Conservation (phyloP, 1,140 invertebrate genomes). For the Meloidogyne floridensis region DNA sequence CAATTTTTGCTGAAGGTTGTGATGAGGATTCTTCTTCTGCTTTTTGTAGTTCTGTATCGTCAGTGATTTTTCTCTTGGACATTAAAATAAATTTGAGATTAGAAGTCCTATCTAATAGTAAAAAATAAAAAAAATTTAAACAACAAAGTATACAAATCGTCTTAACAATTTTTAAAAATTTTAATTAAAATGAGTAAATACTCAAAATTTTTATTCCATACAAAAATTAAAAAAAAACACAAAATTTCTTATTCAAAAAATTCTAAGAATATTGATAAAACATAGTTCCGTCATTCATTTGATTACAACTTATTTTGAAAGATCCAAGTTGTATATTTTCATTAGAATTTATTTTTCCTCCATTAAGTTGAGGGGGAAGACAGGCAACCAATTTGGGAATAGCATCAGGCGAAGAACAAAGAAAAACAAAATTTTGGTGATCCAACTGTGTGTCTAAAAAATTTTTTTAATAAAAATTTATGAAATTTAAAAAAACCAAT, state of each 20-base stretch:
- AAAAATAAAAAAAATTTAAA: no score
- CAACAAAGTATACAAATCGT: no score
- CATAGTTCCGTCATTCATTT: neutral
- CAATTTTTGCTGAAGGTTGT: slow-evolving; percentile 12
- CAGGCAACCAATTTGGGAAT: slow-evolving; percentile 10
- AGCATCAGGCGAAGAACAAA: neutral
- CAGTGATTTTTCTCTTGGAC: slow-evolving; percentile 24
- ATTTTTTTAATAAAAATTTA: no score
- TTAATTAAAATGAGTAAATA: no score
- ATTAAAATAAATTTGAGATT: neutral
- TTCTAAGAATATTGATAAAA: neutral
- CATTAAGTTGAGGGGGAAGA: neutral
- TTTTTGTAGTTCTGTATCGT: neutral
- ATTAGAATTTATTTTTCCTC: neutral
- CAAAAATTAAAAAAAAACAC: no score
- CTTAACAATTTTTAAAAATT: no score
- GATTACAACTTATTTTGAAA: slow-evolving; percentile 9
- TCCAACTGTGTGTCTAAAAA: neutral
- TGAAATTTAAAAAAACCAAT: neutral
- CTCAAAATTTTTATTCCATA: no score
- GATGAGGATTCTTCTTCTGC: neutral
- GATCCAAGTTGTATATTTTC: neutral
- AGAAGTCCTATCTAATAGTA: no score
- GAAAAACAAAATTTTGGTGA: slow-evolving; percentile 6
- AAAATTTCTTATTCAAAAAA: neutral